Evolutionary conservation across 2,888 invertebrate species (phyloP), one percentile per base, ranked within the genome.

Genomic region (Pimpla rufipes): DNA sequence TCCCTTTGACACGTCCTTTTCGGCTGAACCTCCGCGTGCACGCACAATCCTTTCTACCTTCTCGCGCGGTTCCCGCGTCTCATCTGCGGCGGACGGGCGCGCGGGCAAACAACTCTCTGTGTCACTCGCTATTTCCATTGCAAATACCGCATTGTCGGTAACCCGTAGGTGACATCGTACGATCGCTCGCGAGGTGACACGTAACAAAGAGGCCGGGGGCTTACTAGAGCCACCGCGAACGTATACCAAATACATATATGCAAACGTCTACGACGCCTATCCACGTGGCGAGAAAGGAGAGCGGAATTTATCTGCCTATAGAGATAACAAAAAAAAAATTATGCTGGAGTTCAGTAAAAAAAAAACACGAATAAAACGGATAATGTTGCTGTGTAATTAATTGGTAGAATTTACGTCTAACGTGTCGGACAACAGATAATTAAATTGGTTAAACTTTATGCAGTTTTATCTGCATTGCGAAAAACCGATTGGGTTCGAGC

Each of bases 131-230:
- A 89, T 90, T 89, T 89, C 86, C 88, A 89, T 88, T 90, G 88
- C 87, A 89, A 90, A 90, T 88, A 62, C 74, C 67, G 80, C 78
- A 89, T 88, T 89, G 87, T 88, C 85, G 86, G 88, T 88, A 90
- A 90, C 89, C 89, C 87, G 86, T 75, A 76, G 83, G 79, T 89
- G 89, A 90, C 89, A 88, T 86, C 86, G 86, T 79, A 83, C 80
- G 81, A 84, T 84, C 81, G 82, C 75, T 62, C 47, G 75, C 52
- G 80, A 85, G 80, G 85, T 84, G 78, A 84, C 77, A 74, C 76
- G 68, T 73, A 80, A 84, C 82, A 80, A 80, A 84, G 77, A 82
- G 82, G 66, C 76, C 55, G 76, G 42, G 45, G 62, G 62, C 67
- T 50, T 47, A 57, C 40, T 18, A 16, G 64, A 75, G 67, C 64